Base-by-base conservation (phyloP, 2,888 invertebrate genomes). In the Zaprionus bogoriensis region DNA sequence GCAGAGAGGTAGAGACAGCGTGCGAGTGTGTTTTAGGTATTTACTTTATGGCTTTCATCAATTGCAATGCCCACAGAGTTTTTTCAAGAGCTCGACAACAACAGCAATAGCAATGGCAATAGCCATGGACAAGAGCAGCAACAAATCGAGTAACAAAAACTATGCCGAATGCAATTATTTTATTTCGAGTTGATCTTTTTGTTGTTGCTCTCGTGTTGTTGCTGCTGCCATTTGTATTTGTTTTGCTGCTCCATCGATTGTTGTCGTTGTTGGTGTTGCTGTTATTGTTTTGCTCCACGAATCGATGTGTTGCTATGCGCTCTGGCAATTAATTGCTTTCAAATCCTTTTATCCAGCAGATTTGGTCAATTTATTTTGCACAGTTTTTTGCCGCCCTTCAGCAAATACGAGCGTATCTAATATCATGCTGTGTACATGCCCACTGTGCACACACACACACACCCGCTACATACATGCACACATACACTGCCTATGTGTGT, bases 271-370 rank as follows among this genome's bases (percentile, higher is more conserved):
- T 38, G n/a, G 5, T 20, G n/a, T 1, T 41, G 41, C 6, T 41
- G 44, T 22, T 69, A 27, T 52, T 65, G 36, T 54, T 57, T 62
- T 46, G 32, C 7, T n/a, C n/a, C 41, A 38, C 20, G 52, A 52
- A 42, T 57, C 54, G 59, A 52, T 75, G 66, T 74, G 75, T 54
- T 82, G 75, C 83, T 69, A 75, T 82, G 66, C 73, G 62, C 80
- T 36, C 14, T 59, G 64, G 79, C 80, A 86, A 85, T 78, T 86
- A 82, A 82, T 82, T 86, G 86, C 76, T 84, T 78, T 78, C 70
- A 80, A 85, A 85, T 80, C 86, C 83, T 73, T 86, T 80, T 82
- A 80, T 80, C 83, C 80, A 67, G 66, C 86, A 78, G 78, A 80
- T 85, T 80, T 80, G 80, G 86, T 86, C 79, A 86, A 80, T 86